Conservation (phyloP, 2,113 vertebrate species). For the Heteronetta atricapilla region DNA sequence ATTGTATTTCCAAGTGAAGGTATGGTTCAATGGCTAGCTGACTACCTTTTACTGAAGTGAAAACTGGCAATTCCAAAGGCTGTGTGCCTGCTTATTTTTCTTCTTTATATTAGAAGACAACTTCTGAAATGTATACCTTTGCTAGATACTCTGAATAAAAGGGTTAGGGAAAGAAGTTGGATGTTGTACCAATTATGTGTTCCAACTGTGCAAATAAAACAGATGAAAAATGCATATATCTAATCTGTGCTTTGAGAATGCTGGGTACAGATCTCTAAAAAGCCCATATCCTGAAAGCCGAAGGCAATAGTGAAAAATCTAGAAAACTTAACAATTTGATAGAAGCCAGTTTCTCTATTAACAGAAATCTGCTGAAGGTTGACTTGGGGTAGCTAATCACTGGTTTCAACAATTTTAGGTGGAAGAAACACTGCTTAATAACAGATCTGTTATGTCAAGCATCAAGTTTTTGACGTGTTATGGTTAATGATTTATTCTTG, state of each 20-base stretch:
- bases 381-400: background rate
- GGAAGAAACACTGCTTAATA: background rate
- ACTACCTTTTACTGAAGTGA: background rate
- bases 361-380: background rate
- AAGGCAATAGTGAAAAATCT: background rate
- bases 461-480: background rate
- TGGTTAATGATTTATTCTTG: background rate
- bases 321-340: background rate
- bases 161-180: background rate
- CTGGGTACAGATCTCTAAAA: background rate
- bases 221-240: background rate
- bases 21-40: background rate
- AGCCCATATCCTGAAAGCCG: background rate
- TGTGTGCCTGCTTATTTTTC: background rate
- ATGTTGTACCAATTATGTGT: background rate
- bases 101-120: background rate
- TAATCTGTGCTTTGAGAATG: background rate
- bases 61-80: background rate
- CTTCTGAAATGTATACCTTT: background rate
- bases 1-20: background rate
- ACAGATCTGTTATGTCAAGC: background rate
- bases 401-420: background rate
- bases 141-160: background rate
- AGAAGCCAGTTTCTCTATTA: background rate
- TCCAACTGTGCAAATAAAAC: background rate